A percentile compares a stretch with the other conserved stretches of the same genome.
phyloP scores from a whole-genome alignment of 2,113 vertebrate species.

The Oncorhynchus kisutch region DNA sequence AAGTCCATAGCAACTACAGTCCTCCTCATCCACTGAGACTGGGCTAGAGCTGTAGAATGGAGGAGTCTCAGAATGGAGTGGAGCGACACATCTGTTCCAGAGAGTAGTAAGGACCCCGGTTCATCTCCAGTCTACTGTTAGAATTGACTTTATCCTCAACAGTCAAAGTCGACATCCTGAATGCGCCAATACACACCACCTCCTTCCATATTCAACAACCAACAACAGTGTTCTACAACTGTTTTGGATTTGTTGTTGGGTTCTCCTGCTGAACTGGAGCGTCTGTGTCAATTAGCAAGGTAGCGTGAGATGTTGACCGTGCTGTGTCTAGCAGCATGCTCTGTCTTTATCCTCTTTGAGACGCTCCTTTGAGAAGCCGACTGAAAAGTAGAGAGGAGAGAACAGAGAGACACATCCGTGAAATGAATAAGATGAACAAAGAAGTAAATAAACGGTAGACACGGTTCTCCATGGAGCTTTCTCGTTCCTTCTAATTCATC shows the following conservation, averaged over 20 bases:
- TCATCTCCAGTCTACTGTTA: too few species aligned
- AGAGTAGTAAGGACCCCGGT: too few species aligned
- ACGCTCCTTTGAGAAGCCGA: constrained; percentile 31
- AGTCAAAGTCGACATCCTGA: too few species aligned
- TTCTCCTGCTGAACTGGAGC: constrained; percentile 20
- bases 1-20: background rate
- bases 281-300: background rate
- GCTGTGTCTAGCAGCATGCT: background rate
- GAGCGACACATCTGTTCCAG: too few species aligned
- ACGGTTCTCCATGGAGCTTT: constrained; percentile 62
- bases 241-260: constrained; percentile 18
- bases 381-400: constrained; percentile 40
- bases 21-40: background rate
- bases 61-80: too few species aligned
- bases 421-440: constrained; percentile 52
- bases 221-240: background rate
- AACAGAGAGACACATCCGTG: constrained; percentile 37
- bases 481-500: constrained; percentile 78
- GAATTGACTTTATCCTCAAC: too few species aligned
- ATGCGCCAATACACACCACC: too few species aligned
- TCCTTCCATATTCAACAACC: too few species aligned
- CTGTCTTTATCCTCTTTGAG: constrained; percentile 32
- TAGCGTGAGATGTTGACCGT: constrained; percentile 38
- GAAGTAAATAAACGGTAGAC: constrained; percentile 66
- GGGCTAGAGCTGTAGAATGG: too few species aligned